A percentile compares a stretch with the other conserved stretches of the same genome.
Evolutionary conservation across 2,888 invertebrate species (phyloP).

Genomic region (Platycnemis pennipes): DNA sequence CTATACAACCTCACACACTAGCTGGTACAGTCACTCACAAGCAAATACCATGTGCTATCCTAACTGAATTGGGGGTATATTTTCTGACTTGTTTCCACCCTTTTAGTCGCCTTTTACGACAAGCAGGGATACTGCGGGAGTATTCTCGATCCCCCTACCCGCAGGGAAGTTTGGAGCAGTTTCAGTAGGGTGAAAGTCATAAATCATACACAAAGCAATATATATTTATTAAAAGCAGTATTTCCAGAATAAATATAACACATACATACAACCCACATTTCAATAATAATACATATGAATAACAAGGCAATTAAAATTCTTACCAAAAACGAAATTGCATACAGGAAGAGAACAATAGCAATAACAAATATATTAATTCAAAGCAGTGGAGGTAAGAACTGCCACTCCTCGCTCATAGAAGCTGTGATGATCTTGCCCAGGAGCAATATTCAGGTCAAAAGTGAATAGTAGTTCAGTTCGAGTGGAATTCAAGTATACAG

Average conservation of each 20-base stretch:
- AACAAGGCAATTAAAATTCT: slow-evolving; percentile 16
- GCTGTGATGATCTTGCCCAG: slow-evolving; percentile 95
- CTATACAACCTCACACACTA: no score
- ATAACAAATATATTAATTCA: slow-evolving; percentile 83
- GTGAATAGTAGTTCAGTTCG: slow-evolving; percentile 97
- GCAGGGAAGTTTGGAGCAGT: no score
- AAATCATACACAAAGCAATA: background rate
- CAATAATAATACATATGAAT: background rate
- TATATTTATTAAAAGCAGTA: background rate
- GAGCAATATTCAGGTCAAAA: slow-evolving; percentile 94
- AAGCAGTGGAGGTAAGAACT: slow-evolving; percentile 94
- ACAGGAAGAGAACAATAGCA: background rate
- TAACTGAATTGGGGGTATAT: background rate
- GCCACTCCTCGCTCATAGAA: slow-evolving; percentile 99
- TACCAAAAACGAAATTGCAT: background rate
- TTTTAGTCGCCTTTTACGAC: background rate
- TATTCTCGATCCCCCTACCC: no score
- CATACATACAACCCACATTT: background rate
- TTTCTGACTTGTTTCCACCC: background rate
- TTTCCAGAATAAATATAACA: background rate
- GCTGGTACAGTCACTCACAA: no score
- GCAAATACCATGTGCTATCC: no score
- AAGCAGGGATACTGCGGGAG: no score
- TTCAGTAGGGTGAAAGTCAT: background rate
- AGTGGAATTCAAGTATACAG: slow-evolving; percentile 98